A percentile compares a stretch with the other conserved stretches of the same genome.
Conservation (phyloP, 2,888 invertebrate genomes). For the Gymnosoma rotundatum region DNA sequence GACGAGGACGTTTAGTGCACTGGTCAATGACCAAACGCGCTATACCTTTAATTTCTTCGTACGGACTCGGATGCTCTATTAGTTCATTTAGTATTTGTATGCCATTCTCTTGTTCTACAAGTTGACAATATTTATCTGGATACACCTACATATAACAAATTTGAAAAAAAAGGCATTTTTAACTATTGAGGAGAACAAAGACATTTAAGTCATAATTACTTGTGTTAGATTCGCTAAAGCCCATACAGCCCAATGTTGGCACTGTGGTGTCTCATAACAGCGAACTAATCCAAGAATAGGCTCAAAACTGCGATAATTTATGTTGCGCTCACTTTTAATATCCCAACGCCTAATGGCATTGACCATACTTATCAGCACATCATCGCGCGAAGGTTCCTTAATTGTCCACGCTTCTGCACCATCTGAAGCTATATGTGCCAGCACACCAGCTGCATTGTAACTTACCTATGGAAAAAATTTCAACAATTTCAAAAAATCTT, state of each 20-base stretch:
- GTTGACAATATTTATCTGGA: slow-evolving; percentile 93
- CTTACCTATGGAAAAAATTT: slow-evolving; percentile 86
- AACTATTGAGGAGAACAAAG: background rate
- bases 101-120: slow-evolving; percentile 94
- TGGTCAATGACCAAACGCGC: slow-evolving; percentile 87
- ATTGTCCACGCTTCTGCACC: slow-evolving; percentile 93
- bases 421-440: slow-evolving; percentile 97
- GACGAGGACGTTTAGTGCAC: slow-evolving; percentile 82
- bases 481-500: too few species aligned
- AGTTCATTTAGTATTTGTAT: slow-evolving; percentile 87
- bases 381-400: slow-evolving; percentile 86
- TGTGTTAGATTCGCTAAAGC: slow-evolving; percentile 97
- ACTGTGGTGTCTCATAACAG: slow-evolving; percentile 93
- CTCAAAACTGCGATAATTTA: slow-evolving; percentile 97
- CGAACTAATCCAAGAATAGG: slow-evolving; percentile 94
- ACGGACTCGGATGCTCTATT: slow-evolving; percentile 85
- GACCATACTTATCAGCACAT: slow-evolving; percentile 89
- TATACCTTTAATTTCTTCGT: slow-evolving; percentile 86
- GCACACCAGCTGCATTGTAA: slow-evolving; percentile 97
- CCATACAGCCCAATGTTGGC: slow-evolving; percentile 99
- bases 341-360: slow-evolving; percentile 94
- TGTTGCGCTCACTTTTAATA: slow-evolving; percentile 92
- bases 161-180: background rate
- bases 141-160: slow-evolving; percentile 86
- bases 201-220: slow-evolving; percentile 71